These are phyloP conservation scores for Philopedon plagiatum DNA, from an alignment of 2,888 invertebrate species.

Conservation along the genomic window DNA sequence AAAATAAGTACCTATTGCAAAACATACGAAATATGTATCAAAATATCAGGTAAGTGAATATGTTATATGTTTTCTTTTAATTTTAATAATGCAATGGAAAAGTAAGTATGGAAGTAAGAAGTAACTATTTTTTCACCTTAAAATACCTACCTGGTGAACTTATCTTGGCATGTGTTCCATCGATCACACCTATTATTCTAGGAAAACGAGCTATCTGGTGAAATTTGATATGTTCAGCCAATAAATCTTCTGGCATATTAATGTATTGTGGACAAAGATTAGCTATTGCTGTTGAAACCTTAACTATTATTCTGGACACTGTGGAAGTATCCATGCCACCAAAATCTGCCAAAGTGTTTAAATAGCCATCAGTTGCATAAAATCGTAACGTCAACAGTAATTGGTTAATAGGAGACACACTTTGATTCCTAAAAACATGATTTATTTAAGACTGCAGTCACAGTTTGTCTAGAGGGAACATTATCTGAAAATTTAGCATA, in stretches of 20 bases:
- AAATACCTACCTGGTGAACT: neutral
- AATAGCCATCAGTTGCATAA: neutral
- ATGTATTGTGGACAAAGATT: neutral
- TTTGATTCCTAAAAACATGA: no score
- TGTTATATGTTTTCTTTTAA: no score
- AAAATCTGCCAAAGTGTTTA: neutral
- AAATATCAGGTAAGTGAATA: no score
- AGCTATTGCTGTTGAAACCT: neutral
- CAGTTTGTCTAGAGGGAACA: no score
- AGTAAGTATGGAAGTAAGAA: neutral
- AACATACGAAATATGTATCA: neutral
- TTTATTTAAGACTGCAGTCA: no score
- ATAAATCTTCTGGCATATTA: neutral
- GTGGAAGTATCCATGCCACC: neutral
- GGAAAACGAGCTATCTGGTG: constrained; percentile 6
- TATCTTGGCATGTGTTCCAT: constrained; percentile 2
- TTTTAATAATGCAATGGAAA: no score
- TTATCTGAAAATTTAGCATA: no score
- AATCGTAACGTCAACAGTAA: neutral
- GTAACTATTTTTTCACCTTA: no score
- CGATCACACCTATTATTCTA: neutral
- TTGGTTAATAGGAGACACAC: neutral
- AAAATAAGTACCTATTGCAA: no score
- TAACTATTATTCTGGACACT: neutral
- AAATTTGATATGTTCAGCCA: neutral